phyloP scores from a whole-genome alignment of 2,797 vertebrate genomes.

The Poliocrania exsul region DNA sequence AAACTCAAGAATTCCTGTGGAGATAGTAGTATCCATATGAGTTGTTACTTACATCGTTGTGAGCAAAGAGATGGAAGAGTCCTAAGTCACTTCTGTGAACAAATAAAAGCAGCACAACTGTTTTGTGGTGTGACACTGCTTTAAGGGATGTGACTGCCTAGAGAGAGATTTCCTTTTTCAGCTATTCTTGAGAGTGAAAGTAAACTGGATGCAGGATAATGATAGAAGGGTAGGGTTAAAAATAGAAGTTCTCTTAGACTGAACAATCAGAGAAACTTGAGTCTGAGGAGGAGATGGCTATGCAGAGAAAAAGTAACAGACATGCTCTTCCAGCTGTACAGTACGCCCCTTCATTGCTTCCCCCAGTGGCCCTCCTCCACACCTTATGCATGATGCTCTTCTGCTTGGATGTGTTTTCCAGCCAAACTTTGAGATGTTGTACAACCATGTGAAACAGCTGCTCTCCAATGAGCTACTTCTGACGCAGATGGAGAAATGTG shows the following conservation, averaged over 20 bases:
- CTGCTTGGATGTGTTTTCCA: conserved; percentile 67
- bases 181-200: neutral
- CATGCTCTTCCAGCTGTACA: neutral
- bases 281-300: neutral
- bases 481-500: conserved; percentile 92
- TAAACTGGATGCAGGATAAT: neutral
- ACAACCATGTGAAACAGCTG: conserved; percentile 88
- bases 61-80: neutral
- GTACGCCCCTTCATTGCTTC: neutral
- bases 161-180: neutral
- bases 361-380: neutral
- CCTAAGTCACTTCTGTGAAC: neutral
- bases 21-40: accelerated
- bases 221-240: neutral
- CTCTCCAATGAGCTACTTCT: conserved; percentile 84
- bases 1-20: neutral
- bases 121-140: neutral
- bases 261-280: neutral
- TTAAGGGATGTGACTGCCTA: neutral
- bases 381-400: neutral
- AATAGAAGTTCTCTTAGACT: neutral
- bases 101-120: neutral
- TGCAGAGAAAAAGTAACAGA: neutral
- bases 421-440: conserved; percentile 95
- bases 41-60: neutral